Percentiles rank a stretch among this genome's conserved stretches.
Conservation (phyloP, 2,113 vertebrate species). For the Dicrurus megarhynchus region DNA sequence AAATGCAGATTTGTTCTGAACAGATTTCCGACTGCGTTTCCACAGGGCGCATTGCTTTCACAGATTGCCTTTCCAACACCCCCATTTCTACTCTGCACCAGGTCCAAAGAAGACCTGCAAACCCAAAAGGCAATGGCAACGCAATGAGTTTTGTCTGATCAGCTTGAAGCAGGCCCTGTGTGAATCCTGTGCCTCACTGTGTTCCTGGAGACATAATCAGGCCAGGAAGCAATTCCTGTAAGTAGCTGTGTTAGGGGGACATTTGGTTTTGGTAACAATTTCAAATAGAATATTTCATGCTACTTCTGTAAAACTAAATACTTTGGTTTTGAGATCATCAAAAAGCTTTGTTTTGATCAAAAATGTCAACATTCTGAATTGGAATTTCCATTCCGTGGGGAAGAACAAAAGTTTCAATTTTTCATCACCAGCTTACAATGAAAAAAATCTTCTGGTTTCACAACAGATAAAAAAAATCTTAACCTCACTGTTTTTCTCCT, state of each 20-base stretch:
- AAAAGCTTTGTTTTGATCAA: background rate
- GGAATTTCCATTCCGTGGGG: background rate
- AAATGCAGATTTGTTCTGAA: background rate
- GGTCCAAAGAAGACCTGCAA: background rate
- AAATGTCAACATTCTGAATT: background rate
- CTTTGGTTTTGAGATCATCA: background rate
- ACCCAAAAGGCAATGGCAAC: background rate
- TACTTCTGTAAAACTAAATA: background rate
- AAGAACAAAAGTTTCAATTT: background rate
- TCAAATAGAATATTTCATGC: background rate
- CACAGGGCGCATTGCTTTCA: background rate
- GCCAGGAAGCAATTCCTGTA: background rate
- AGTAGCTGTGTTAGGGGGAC: background rate
- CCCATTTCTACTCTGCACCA: background rate
- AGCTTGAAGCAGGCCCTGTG: background rate
- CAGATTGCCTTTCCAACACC: background rate
- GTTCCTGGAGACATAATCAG: background rate
- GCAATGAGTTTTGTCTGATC: background rate
- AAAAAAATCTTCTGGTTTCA: background rate
- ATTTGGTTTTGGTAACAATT: background rate
- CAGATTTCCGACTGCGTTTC: background rate
- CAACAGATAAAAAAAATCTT: background rate
- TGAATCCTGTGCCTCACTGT: background rate
- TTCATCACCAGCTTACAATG: background rate
- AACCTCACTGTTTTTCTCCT: background rate